Base-by-base conservation (phyloP, 2,113 vertebrate genomes). In the Chloropsis cyanopogon region DNA sequence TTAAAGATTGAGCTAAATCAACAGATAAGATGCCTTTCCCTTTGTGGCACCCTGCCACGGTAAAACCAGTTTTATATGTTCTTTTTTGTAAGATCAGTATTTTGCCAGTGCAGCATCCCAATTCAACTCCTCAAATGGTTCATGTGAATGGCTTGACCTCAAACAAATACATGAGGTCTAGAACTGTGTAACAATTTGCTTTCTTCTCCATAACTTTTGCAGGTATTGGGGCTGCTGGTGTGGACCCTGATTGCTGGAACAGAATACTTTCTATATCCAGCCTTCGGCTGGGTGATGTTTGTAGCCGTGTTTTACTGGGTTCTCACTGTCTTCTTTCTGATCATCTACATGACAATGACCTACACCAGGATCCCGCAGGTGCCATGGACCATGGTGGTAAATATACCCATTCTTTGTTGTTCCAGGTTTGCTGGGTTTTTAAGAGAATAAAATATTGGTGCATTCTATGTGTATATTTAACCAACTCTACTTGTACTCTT, bases 231-330 rank as follows among this genome's bases (percentile, higher is more conserved):
- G 9, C 97, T 99, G 83, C 97, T 99, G 93, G 99, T 99, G n/a
- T 99, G 99, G 99, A 98, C 98, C 15, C 97, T 99, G 61, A 97
- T 99, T 1, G 99, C 98, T 11, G 99, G 99, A 44, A 99, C 99
- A 2, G 98, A 99, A 47, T 99, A 99, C 94, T 98, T 98, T 64
- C 97, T 96, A 2, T 98, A 98, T 57, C 96, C 99, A 71, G 98
- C 98, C 6, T 98, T 99, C 1, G 98, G 98, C 97, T 99, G 99
- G 98, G 98, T 99, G 92, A 99, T 99, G 99, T 99, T 99, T 92
- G 98, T 99, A 47, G 97, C 99, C 70, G 97, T 99, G 44, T 97
- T 98, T 82, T 99, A 98, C 95, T 99, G 99, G 99, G 97, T 99
- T 86, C 98, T 99, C 86, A 99, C 99, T 0, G 68, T 99, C 87